Base-by-base conservation (phyloP, 2,888 invertebrate species). In the Hydroisotoma schaefferi region DNA sequence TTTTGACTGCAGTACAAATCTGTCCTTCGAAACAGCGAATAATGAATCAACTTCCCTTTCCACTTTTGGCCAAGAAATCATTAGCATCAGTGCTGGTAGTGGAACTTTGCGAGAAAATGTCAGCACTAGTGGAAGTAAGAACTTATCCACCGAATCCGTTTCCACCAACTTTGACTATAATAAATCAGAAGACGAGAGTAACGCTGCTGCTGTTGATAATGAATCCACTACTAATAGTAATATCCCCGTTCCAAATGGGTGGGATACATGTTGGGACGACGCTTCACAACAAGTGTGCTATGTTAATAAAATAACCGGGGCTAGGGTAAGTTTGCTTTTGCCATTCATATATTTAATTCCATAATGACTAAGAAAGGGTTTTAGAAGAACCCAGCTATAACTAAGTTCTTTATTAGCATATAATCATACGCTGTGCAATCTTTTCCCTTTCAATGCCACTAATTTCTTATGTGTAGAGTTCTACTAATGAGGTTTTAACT, bases 251-350 rank as follows among this genome's bases (percentile, higher is more conserved):
- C 80, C 80, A 2, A 73, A 76, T 0, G 81, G 81, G 8, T 81
- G 81, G 81, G 77, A 75, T 23, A 77, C 79, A 65, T 75, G 76
- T 55, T 76, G 73, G 55, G 77, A 78, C 63, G 75, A 74, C 26
- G 69, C 68, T 37, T 76, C 76, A 22, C 78, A 78, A 27, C 76
- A 79, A 58, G 74, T 78, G n/a, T 80, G 78, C 67, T 82, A 80
- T 68, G 72, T 80, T 61, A 80, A 81, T 72, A 73, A 76, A 58
- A 71, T 75, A 2, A 77, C 78, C n/a, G 80, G 79, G 53, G 80
- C 79, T 66, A 81, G 79, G 79, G 82, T 81, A 72, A 55, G 33
- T 47, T n/a, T n/a, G n/a, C n/a, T n/a, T n/a, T n/a, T n/a, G n/a
- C n/a, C n/a, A n/a, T n/a, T n/a, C n/a, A n/a, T n/a, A n/a, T n/a